Evolutionary conservation across 2,797 vertebrate genomes (phyloP).

Genomic region (Geotrypetes seraphini): DNA sequence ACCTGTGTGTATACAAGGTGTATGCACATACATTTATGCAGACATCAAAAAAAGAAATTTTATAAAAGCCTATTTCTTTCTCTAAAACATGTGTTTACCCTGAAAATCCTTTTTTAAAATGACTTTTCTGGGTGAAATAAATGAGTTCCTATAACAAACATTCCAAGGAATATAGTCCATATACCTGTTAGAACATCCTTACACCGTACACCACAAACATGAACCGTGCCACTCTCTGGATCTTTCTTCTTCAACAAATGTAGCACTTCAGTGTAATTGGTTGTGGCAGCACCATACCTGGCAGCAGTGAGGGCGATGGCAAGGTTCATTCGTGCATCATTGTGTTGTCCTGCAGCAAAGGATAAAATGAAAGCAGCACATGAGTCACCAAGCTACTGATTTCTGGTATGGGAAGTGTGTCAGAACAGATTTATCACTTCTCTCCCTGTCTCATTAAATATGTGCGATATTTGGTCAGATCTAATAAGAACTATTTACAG

Average conservation of each 20-base stretch:
- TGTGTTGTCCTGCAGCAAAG: conserved; percentile 85
- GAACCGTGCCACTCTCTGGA: conserved; percentile 47
- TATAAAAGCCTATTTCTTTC: conserved; percentile 17
- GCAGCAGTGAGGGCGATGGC: conserved; percentile 85
- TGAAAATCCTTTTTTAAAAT: conserved; percentile 45
- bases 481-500: conserved; percentile 57
- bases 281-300: conserved; percentile 87
- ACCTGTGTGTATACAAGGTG: too few species aligned
- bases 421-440: conserved; percentile 90
- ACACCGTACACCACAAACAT: conserved; percentile 74
- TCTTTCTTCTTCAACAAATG: conserved; percentile 72
- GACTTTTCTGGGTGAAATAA: conserved; percentile 47
- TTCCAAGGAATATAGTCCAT: conserved; percentile 28
- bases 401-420: conserved; percentile 84
- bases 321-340: conserved; percentile 87
- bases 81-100: conserved; percentile 23
- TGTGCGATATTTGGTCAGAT: conserved; percentile 55
- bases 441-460: conserved; percentile 83
- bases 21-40: too few species aligned
- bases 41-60: conserved; percentile 41
- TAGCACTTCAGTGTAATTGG: conserved; percentile 84
- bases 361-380: conserved; percentile 55
- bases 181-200: conserved; percentile 71
- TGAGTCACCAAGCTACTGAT: conserved; percentile 85
- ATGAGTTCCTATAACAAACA: conserved; percentile 1